These are phyloP conservation scores for Pipistrellus pygmaeus DNA, from an alignment of 2,797 vertebrate species.

Conservation along the genomic window DNA sequence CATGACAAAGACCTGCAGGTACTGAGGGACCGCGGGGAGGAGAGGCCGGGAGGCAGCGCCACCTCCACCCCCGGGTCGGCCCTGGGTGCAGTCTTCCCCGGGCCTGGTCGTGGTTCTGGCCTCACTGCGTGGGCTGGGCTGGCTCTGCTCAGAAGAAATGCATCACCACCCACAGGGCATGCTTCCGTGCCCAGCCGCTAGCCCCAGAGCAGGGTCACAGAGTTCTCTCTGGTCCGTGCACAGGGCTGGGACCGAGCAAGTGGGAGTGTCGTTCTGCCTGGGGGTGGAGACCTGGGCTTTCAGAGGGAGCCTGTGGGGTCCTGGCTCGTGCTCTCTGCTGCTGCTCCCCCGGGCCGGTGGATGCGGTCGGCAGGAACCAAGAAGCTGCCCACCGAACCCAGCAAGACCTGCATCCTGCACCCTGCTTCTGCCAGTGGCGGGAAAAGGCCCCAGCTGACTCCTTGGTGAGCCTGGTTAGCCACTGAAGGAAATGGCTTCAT, in stretches of 20 bases:
- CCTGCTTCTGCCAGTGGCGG: slow-evolving; percentile 16
- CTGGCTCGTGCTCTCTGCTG: background rate
- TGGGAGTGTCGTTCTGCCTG: background rate
- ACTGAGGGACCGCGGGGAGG: slow-evolving; percentile 40
- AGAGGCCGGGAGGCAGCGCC: background rate
- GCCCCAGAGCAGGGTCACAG: background rate
- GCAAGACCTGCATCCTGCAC: background rate
- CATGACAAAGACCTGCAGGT: slow-evolving; percentile 97
- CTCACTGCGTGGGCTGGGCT: background rate
- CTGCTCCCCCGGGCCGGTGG: background rate
- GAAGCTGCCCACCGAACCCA: slow-evolving; percentile 34
- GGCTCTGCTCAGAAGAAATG: background rate
- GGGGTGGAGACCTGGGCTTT: background rate
- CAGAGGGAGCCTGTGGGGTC: background rate
- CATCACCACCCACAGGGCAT: background rate
- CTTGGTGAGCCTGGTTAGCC: slow-evolving; percentile 44
- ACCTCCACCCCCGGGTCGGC: too few relatives aligned
- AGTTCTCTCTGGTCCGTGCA: slow-evolving; percentile 48
- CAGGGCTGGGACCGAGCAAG: background rate
- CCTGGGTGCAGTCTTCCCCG: background rate
- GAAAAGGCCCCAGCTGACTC: background rate
- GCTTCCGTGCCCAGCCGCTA: background rate
- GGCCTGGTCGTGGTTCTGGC: too few relatives aligned
- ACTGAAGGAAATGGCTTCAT: slow-evolving; percentile 37
- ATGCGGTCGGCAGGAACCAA: slow-evolving; percentile 1